Base-by-base conservation (phyloP, 2,888 invertebrate genomes). In the Drosophila koepferae region DNA sequence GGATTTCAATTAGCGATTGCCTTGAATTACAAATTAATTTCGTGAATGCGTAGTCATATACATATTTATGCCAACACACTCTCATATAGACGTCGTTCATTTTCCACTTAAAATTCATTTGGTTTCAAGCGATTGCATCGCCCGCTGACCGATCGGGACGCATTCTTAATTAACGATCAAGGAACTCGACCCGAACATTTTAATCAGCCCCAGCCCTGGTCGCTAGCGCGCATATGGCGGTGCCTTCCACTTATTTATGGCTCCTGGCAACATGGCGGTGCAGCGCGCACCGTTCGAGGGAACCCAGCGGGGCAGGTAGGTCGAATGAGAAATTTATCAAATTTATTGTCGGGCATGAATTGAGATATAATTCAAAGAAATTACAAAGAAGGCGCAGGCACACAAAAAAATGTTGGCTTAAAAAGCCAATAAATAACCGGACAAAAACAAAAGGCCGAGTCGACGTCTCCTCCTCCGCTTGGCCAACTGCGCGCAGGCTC, bases 341-440 rank as follows among this genome's bases (percentile, higher is more conserved):
- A 86, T 86, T 86, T 86, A 86, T 89, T 72, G 70, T 53, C 74
- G 77, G 75, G 70, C 65, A 72, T 77, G 80, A 90, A 90, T 90
- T 81, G 90, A 90, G 91, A 90, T 89, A 90, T 90, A 90, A 90
- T 87, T 90, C 88, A 90, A 82, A 75, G 89, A 82, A 88, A 76
- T 88, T 86, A 86, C 75, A 88, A 77, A 80, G 81, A 68, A 67
- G 64, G 67, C 73, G 61, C 75, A 64, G 63, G 20, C 65, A 75
- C 49, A 62, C n/a, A 38, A 4, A 18, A 41, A 85, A 85, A 86
- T 81, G 86, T 83, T 64, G 83, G 77, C 84, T 86, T 85, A 75
- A 83, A 87, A 84, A 85, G 74, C 63, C 48, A 77, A 88, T 88
- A 85, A 85, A 85, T 79, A 74, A 85, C 49, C 48, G 40, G 69